These are phyloP conservation scores for Coelopa frigida DNA, from an alignment of 1,140 invertebrate genomes.

Conservation along the genomic window DNA sequence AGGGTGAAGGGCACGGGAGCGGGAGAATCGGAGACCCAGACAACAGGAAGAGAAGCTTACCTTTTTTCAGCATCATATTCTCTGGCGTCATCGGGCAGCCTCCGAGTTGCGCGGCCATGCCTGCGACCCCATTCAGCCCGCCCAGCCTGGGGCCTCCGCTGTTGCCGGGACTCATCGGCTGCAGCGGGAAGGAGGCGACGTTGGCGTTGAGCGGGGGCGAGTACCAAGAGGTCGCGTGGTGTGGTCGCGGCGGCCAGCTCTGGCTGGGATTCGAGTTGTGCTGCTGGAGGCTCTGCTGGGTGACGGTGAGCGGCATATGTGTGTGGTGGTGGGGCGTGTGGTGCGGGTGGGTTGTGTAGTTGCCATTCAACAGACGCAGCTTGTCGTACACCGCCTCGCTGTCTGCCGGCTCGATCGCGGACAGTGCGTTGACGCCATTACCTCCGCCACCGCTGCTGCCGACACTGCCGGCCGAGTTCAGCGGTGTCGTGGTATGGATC, in stretches of 20 bases:
- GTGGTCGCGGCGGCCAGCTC: constrained; percentile 26
- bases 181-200: constrained; percentile 5
- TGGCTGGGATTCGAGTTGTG: constrained; percentile 13
- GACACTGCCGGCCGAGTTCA: constrained; percentile 33
- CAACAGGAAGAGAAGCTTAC: too few relatives aligned
- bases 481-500: constrained; percentile 29
- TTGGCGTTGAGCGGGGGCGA: constrained; percentile 19
- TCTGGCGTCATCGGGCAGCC: constrained; percentile 16
- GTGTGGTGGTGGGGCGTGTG: neutral
- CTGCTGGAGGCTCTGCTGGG: constrained; percentile 6
- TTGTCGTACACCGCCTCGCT: constrained; percentile 77
- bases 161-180: constrained; percentile 22
- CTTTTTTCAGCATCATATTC: constrained; percentile 35
- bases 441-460: constrained; percentile 27
- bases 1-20: too few relatives aligned
- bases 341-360: constrained; percentile 36
- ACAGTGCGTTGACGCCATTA: constrained; percentile 45
- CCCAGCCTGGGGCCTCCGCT: neutral
- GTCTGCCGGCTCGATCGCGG: constrained; percentile 23
- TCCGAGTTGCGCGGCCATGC: constrained; percentile 7
- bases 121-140: constrained; percentile 14
- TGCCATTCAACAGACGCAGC: constrained; percentile 73
- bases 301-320: constrained; percentile 13
- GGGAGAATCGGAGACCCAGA: too few relatives aligned
- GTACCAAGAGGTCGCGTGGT: constrained; percentile 37